Base-by-base conservation (phyloP, 2,888 invertebrate species). In the Apamea epomidion region DNA sequence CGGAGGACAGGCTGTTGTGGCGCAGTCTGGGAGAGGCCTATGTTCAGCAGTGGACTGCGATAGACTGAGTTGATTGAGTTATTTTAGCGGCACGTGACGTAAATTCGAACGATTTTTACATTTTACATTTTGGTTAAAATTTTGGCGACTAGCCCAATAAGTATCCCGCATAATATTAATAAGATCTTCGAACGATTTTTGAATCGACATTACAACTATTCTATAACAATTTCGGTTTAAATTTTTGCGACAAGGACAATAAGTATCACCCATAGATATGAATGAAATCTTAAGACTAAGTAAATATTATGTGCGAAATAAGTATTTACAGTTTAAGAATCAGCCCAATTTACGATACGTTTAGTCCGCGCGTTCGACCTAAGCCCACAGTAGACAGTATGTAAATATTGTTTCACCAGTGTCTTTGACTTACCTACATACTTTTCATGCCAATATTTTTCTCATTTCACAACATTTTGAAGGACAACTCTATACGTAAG, bases 381-480 rank as follows among this genome's bases (percentile, higher is more conserved):
- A 37, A 18, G 32, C 18, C 58, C 58, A n/a, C n/a, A 84, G 21
- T 32, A n/a, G 25, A 58, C 54, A 54, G n/a, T 18, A 37, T 37
- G 58, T 74, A 76, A 76, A 76, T 76, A 84, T 54, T 0, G 48
- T 69, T 37, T 85, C n/a, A 62, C 16, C 37, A 62, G 51, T 76
- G 80, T 80, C 76, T 76, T 71, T 84, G 87, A 80, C 84, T 85
- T 76, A 80, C 84, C 87, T 76, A 37, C 83, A 75, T 54, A 83
- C 71, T 71, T 84, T 76, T 67, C 62, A 16, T 80, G 85, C 85
- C 84, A 85, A 87, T 21, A 29, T 86, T 80, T 74, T 86, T 82
- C 65, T 42, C 25, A 72, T 73, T 21, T 37, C 58, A 71, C 74
- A 74, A 68, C 58, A 76, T 81, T 67, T 74, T 87, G 74, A 78